These are phyloP conservation scores for Heterotilapia buettikoferi DNA, from an alignment of 2,113 vertebrate genomes.

Conservation along the genomic window DNA sequence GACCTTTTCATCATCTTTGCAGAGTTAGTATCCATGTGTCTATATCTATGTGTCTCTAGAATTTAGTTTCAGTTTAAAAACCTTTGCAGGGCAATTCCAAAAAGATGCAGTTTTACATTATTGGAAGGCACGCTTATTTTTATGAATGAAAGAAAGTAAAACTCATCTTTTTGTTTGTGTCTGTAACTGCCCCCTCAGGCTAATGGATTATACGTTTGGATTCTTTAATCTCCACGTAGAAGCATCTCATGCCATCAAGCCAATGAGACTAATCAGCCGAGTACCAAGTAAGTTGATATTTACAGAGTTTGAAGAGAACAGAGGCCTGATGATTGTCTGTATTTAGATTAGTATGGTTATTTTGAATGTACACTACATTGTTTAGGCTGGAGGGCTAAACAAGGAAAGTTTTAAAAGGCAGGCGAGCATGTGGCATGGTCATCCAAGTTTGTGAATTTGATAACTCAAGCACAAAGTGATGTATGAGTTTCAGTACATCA, in stretches of 20 bases:
- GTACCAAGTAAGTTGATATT: not conserved
- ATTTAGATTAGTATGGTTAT: not conserved
- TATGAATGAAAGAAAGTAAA: not conserved
- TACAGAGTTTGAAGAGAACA: accelerated
- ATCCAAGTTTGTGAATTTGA: not conserved
- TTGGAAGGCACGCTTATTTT: not conserved
- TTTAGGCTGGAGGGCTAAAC: not conserved
- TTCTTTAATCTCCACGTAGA: not conserved
- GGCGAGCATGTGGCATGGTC: not conserved
- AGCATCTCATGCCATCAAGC: not conserved
- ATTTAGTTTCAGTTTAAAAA: not conserved
- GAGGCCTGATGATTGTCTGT: not conserved
- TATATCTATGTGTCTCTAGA: not conserved
- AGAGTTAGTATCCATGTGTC: not conserved
- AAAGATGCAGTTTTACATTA: not conserved
- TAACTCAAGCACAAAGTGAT: not conserved
- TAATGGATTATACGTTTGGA: not conserved
- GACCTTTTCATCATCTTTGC: not conserved
- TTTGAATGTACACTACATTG: not conserved
- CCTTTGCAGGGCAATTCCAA: not conserved
- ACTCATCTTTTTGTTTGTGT: accelerated
- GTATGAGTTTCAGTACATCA: not conserved
- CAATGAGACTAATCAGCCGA: not conserved
- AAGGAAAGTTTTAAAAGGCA: not conserved
- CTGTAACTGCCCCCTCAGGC: not conserved